phyloP scores from a whole-genome alignment of 2,888 invertebrate species.

The Acleris holmiana region DNA sequence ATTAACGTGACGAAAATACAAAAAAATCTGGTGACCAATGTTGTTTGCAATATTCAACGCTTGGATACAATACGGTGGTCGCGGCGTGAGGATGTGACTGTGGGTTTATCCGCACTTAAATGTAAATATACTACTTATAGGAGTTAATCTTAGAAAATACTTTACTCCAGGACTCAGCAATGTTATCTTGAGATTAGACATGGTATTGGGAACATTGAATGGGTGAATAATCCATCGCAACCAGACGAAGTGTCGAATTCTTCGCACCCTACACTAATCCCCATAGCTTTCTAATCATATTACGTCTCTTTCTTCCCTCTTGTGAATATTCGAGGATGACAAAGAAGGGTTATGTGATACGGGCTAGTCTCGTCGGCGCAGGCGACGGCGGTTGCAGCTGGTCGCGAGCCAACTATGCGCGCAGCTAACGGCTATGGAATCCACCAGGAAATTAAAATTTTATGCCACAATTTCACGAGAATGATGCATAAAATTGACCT shows the following conservation, averaged over 20 bases:
- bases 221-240: constrained; percentile 26
- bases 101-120: too few species aligned
- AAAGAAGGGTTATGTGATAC: constrained; percentile 27
- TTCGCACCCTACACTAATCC: constrained; percentile 11
- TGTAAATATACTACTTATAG: too few species aligned
- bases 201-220: constrained; percentile 28
- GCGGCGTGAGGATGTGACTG: too few species aligned
- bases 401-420: constrained; percentile 64
- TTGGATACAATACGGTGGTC: too few species aligned
- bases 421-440: constrained; percentile 64
- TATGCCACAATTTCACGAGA: constrained; percentile 50
- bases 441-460: constrained; percentile 57
- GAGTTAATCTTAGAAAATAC: too few species aligned
- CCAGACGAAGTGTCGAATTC: constrained; percentile 19
- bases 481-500: constrained; percentile 3
- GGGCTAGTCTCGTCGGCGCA: constrained; percentile 18
- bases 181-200: too few species aligned
- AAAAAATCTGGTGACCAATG: too few species aligned
- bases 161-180: too few species aligned
- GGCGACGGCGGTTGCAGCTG: constrained; percentile 61
- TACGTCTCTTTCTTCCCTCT: constrained; percentile 22
- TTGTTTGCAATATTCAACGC: too few species aligned
- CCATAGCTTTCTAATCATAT: constrained; percentile 12
- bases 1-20: too few species aligned
- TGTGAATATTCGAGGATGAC: background rate